These are phyloP conservation scores for Anolis apletophallus DNA, from an alignment of 2,797 vertebrate species.

Conservation along the genomic window DNA sequence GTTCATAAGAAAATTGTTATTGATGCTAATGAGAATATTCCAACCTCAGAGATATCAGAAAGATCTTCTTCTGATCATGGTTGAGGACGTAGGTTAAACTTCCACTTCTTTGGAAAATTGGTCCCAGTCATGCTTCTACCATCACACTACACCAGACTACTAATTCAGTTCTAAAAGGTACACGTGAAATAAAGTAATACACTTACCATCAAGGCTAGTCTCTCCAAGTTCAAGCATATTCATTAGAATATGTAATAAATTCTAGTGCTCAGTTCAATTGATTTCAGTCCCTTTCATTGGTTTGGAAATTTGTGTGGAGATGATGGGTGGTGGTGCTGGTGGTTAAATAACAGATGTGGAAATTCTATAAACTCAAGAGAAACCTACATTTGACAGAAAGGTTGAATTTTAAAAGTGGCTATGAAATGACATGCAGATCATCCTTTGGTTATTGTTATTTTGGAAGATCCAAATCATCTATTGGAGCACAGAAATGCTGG, in stretches of 20 bases:
- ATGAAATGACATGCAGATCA: conserved; percentile 6
- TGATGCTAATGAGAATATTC: not conserved
- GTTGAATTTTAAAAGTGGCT: not conserved
- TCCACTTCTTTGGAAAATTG: not conserved
- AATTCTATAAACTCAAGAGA: not conserved
- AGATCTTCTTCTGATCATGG: not conserved
- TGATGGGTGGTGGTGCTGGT: no score
- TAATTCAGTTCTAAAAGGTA: not conserved
- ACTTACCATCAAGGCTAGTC: not conserved
- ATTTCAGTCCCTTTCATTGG: no score
- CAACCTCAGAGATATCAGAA: not conserved
- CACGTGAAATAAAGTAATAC: not conserved
- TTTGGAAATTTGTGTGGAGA: no score
- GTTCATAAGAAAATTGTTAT: not conserved
- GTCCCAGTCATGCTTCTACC: not conserved
- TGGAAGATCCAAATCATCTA: no score
- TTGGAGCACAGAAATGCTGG: no score
- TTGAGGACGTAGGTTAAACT: not conserved
- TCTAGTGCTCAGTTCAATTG: not conserved
- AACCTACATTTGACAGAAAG: not conserved
- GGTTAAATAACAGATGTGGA: not conserved
- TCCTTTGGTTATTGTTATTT: not conserved
- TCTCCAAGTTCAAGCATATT: not conserved
- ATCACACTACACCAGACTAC: not conserved
- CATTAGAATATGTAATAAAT: not conserved